Percentiles rank a stretch among this genome's conserved stretches.
Evolutionary conservation across 2,797 vertebrate genomes (phyloP).

Genomic region (Telmatherina bonti): DNA sequence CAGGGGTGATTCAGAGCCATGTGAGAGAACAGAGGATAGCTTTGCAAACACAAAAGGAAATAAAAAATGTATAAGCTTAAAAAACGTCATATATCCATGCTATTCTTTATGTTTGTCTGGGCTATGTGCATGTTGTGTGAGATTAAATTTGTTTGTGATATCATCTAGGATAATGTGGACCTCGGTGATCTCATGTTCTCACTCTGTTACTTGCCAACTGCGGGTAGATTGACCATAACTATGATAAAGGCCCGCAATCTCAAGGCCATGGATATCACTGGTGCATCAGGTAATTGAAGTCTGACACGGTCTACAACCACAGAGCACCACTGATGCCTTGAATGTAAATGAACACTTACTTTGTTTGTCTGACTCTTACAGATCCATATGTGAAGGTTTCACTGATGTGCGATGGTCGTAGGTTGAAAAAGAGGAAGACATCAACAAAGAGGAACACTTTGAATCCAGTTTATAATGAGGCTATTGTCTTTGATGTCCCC

Average conservation of each 20-base stretch:
- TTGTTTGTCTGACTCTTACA: constrained; percentile 62
- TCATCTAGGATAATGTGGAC: constrained; percentile 95
- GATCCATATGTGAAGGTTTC: constrained; percentile 99
- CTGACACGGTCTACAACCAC: constrained; percentile 3
- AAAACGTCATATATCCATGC: constrained; percentile 8
- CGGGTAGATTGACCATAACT: constrained; percentile 96
- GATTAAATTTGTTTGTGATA: constrained; percentile 30
- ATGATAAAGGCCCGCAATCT: constrained; percentile 98
- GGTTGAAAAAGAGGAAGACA: constrained; percentile 98
- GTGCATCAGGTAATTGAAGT: constrained; percentile 91
- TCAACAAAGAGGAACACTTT: constrained; percentile 98
- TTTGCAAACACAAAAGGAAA: background rate
- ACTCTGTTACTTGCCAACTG: constrained; percentile 97
- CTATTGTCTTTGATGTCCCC: constrained; percentile 98
- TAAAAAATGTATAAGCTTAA: constrained; percentile 19
- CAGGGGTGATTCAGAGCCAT: constrained; percentile 53
- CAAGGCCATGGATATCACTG: constrained; percentile 99
- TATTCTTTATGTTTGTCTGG: too few species aligned
- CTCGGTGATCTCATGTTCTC: constrained; percentile 99
- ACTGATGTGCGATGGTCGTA: constrained; percentile 95
- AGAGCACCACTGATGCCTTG: background rate
- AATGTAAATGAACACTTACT: constrained; percentile 16
- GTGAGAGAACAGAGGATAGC: constrained; percentile 40
- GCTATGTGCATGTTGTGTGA: background rate
- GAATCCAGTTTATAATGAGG: constrained; percentile 99